Evolutionary conservation across 2,888 invertebrate genomes (phyloP).

Genomic region (Villa cingulata): DNA sequence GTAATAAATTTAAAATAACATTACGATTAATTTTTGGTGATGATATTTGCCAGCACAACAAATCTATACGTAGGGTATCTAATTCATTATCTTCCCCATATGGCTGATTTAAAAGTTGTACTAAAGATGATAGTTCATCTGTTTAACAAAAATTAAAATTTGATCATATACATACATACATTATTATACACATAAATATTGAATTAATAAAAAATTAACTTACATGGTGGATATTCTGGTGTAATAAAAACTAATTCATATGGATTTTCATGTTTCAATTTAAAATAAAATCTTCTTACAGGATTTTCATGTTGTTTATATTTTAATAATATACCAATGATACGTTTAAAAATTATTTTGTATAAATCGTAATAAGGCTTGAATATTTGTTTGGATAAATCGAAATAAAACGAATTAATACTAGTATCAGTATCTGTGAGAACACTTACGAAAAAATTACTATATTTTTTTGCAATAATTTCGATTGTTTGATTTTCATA

Average conservation of each 20-base stretch:
- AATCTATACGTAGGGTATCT: neutral
- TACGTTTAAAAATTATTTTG: neutral
- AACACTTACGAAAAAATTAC: neutral
- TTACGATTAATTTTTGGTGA: neutral
- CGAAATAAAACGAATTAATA: neutral
- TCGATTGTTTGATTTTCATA: neutral
- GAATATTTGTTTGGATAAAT: constrained; percentile 2
- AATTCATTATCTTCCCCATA: neutral
- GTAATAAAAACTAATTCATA: neutral
- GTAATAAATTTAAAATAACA: neutral
- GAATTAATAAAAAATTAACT: neutral
- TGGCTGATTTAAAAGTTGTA: neutral
- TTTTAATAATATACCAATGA: constrained; percentile 8
- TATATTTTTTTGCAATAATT: neutral
- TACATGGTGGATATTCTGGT: constrained; percentile 5
- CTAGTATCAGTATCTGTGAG: too few relatives aligned
- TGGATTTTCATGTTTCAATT: neutral
- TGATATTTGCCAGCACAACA: neutral
- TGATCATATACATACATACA: neutral
- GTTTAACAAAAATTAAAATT: constrained; percentile 1
- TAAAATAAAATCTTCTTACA: constrained; percentile 2
- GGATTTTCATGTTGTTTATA: neutral
- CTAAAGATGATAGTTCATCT: constrained; percentile 3
- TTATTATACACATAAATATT: too few relatives aligned
- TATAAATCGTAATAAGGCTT: constrained; percentile 2